Percentiles rank a stretch among this genome's conserved stretches.
phyloP scores from a whole-genome alignment of 2,888 invertebrate genomes.

The Pyrrhosoma nymphula region DNA sequence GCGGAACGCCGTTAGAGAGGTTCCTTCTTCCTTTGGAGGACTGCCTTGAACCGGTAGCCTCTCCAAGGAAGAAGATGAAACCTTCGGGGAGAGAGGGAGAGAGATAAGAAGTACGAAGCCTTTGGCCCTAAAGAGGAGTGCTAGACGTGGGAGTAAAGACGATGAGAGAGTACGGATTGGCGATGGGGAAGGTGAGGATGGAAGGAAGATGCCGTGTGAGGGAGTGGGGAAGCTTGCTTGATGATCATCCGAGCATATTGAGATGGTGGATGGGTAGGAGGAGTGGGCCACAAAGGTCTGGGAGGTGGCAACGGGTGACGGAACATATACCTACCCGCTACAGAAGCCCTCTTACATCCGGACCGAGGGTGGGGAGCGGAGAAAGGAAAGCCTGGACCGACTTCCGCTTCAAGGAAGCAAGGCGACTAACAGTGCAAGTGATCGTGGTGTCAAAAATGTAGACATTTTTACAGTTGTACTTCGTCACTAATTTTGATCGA shows the following conservation, averaged over 20 bases:
- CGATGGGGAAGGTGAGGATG: background rate
- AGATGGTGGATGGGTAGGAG: background rate
- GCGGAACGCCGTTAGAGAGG: background rate
- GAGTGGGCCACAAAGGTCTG: slow-evolving; percentile 9
- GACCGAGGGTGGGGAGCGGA: background rate
- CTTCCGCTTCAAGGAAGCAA: background rate
- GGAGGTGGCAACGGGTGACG: background rate
- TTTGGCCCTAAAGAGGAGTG: background rate
- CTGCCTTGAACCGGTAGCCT: background rate
- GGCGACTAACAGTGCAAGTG: background rate
- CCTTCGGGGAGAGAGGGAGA: background rate
- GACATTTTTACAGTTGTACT: too few relatives aligned
- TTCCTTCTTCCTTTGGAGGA: background rate
- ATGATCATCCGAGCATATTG: slow-evolving; percentile 37
- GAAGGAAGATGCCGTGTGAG: background rate
- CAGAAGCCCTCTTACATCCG: background rate
- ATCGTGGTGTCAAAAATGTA: background rate
- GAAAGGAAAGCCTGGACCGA: background rate
- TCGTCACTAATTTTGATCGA: too few relatives aligned
- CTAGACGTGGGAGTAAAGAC: background rate
- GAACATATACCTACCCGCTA: background rate
- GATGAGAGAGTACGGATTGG: background rate
- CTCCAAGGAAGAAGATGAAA: background rate
- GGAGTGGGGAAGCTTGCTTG: background rate
- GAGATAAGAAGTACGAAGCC: slow-evolving; percentile 33